Conservation (phyloP, 2,113 vertebrate species). For the Dicrurus megarhynchus region DNA sequence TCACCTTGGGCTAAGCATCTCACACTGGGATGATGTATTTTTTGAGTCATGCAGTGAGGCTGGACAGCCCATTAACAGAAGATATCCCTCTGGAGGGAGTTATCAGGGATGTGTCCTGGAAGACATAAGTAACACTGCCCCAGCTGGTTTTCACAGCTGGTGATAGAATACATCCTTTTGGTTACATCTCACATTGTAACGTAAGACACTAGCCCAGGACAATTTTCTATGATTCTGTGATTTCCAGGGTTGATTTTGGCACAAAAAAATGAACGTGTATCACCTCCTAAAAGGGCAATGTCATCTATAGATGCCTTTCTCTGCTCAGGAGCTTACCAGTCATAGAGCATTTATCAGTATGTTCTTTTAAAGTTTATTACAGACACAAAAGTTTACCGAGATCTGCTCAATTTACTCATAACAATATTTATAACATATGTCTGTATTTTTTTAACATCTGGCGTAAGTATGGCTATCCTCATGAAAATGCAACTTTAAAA, state of each 20-base stretch:
- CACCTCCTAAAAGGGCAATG: neutral
- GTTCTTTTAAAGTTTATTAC: neutral
- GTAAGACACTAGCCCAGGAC: neutral
- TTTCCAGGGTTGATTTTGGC: neutral
- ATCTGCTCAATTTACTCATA: neutral
- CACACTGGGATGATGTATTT: no score
- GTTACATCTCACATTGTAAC: neutral
- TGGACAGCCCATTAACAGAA: no score
- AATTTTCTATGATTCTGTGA: neutral
- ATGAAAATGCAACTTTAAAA: neutral
- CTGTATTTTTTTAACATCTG: neutral
- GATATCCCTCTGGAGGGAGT: no score
- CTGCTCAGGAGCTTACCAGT: neutral
- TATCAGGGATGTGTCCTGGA: no score
- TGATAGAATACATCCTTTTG: no score
- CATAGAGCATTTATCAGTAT: neutral
- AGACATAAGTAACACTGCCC: no score
- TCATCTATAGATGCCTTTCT: neutral
- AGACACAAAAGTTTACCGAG: neutral
- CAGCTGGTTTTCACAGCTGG: no score
- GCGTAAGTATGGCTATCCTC: neutral
- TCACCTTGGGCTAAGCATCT: no score
- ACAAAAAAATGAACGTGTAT: neutral
- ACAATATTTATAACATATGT: neutral
- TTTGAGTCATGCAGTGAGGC: no score